These are phyloP conservation scores for Luffia ferchaultella DNA, from an alignment of 2,888 invertebrate genomes.

Conservation along the genomic window DNA sequence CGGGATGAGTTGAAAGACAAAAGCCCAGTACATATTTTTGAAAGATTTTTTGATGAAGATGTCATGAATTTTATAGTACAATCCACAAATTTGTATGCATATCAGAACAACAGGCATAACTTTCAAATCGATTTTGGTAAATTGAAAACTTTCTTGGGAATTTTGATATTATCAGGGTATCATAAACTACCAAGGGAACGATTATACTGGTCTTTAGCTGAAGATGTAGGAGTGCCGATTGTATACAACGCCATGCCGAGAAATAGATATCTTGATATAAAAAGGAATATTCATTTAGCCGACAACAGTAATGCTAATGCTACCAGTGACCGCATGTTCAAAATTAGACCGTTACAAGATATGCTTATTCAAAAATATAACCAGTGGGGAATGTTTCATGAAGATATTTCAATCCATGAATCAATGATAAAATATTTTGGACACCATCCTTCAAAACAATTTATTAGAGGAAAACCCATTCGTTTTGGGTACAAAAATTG, in stretches of 20 bases:
- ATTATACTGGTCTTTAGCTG: background rate
- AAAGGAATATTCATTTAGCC: background rate
- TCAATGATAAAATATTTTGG: conserved; percentile 1
- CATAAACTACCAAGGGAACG: background rate
- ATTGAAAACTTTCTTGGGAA: background rate
- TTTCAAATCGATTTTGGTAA: background rate
- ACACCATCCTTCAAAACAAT: background rate
- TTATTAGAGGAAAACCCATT: background rate
- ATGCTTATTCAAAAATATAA: background rate
- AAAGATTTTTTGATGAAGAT: background rate
- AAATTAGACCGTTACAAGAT: background rate
- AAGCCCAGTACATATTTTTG: background rate
- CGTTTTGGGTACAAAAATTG: background rate
- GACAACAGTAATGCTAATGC: background rate
- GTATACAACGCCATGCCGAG: background rate
- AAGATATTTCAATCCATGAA: conserved; percentile 1
- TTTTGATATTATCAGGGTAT: background rate
- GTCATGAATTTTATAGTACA: background rate
- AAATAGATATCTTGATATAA: background rate
- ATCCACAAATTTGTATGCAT: background rate
- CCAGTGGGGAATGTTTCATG: background rate
- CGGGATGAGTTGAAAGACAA: background rate
- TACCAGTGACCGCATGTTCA: background rate
- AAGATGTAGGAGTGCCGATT: background rate
- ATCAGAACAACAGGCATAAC: background rate